Percentiles rank a stretch among this genome's conserved stretches.
These are phyloP conservation scores for Euglossa dilemma DNA, from an alignment of 1,140 invertebrate species.

Conservation along the genomic window DNA sequence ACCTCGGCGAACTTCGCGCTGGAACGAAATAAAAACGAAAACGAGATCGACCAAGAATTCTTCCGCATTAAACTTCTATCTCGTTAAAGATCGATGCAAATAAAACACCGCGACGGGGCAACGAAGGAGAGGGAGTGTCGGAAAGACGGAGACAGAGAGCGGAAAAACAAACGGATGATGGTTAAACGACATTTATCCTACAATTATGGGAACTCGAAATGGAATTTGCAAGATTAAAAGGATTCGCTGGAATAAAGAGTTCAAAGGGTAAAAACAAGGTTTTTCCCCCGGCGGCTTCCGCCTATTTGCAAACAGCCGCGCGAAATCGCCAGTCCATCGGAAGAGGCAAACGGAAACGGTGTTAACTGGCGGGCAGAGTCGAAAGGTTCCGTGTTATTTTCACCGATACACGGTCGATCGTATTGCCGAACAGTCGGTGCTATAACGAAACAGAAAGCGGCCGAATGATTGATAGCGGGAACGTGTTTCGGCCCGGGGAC, in stretches of 20 bases:
- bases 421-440: not conserved
- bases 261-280: not conserved
- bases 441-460: constrained; percentile 10
- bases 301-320: not conserved
- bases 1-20: not conserved
- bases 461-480: constrained; percentile 66
- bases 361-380: not conserved
- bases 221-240: not conserved
- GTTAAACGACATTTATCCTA: too few relatives aligned
- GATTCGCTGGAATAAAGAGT: not conserved
- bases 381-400: constrained; percentile 1
- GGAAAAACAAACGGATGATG: too few relatives aligned
- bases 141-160: too few relatives aligned
- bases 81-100: not conserved
- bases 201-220: too few relatives aligned
- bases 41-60: not conserved
- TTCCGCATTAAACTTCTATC: not conserved
- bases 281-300: not conserved
- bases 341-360: not conserved
- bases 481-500: constrained; percentile 38
- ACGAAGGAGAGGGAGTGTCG: not conserved
- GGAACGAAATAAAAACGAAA: not conserved
- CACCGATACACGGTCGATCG: not conserved
- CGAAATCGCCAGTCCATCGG: not conserved
- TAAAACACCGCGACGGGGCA: too few relatives aligned